Evolutionary conservation across 1,140 invertebrate species (phyloP).

Genomic region (Forficula auricularia): DNA sequence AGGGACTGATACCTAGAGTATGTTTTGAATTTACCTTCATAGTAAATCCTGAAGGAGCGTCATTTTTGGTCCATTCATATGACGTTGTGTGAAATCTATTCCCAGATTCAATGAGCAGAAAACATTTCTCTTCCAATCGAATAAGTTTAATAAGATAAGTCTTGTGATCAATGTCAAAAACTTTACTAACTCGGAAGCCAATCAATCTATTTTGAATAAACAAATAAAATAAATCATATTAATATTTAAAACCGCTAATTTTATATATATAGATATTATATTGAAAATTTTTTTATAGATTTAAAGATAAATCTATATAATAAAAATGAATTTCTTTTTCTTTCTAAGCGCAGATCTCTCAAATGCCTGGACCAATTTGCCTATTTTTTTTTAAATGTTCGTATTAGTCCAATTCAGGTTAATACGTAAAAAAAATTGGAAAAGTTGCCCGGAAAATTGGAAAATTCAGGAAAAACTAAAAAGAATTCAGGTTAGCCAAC

Average conservation of each 20-base stretch:
- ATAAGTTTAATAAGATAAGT: constrained; percentile 88
- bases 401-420: too few relatives aligned
- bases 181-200: constrained; percentile 86
- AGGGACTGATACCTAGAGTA: too few relatives aligned
- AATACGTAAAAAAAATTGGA: too few relatives aligned
- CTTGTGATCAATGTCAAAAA: constrained; percentile 95
- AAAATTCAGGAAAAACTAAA: too few relatives aligned
- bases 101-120: constrained; percentile 87
- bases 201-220: constrained; percentile 63
- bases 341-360: neutral
- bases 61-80: constrained; percentile 98
- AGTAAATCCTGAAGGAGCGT: constrained; percentile 83
- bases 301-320: constrained; percentile 1
- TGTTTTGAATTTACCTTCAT: constrained; percentile 71
- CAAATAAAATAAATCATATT: constrained; percentile 19
- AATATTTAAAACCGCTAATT: neutral
- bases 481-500: too few relatives aligned
- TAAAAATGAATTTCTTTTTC: neutral
- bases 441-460: too few relatives aligned
- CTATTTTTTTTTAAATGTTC: neutral
- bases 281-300: neutral
- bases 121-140: constrained; percentile 60
- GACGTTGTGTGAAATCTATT: constrained; percentile 81
- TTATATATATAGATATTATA: neutral
- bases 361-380: neutral